Evolutionary conservation across 1,140 invertebrate species (phyloP).

Genomic region (Neodiprion pinetum): DNA sequence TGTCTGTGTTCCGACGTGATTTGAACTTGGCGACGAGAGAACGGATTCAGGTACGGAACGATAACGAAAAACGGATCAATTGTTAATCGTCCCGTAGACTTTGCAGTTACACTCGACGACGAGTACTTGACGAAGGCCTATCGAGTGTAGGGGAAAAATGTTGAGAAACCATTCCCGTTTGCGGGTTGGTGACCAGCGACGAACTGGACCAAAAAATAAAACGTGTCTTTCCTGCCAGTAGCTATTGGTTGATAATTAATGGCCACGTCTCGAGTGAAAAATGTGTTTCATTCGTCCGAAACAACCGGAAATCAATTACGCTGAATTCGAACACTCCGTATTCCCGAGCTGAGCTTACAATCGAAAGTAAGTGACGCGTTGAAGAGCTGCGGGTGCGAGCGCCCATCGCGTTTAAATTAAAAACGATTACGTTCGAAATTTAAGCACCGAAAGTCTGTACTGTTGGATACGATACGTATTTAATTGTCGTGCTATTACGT

Average conservation of each 20-base stretch:
- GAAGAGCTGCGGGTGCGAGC: neutral
- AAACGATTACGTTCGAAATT: neutral
- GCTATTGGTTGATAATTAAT: neutral
- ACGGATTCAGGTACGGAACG: too few relatives aligned
- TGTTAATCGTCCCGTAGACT: too few relatives aligned
- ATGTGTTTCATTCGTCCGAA: slow-evolving; percentile 2
- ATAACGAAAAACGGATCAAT: too few relatives aligned
- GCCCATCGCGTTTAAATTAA: neutral
- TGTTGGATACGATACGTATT: neutral
- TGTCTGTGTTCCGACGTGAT: too few relatives aligned
- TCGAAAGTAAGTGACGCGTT: neutral
- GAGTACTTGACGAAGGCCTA: too few relatives aligned
- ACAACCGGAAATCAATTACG: slow-evolving; percentile 4
- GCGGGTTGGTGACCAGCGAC: neutral
- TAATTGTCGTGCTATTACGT: neutral
- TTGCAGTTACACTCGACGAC: too few relatives aligned
- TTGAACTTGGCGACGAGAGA: too few relatives aligned
- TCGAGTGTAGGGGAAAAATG: neutral
- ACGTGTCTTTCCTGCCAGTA: neutral
- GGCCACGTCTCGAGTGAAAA: neutral
- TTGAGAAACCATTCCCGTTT: neutral
- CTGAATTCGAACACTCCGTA: neutral
- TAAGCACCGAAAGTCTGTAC: neutral
- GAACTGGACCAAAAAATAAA: neutral
- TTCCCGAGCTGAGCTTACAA: neutral